Conservation (phyloP, 2,888 invertebrate species). For the Phyllotreta cruciferae region DNA sequence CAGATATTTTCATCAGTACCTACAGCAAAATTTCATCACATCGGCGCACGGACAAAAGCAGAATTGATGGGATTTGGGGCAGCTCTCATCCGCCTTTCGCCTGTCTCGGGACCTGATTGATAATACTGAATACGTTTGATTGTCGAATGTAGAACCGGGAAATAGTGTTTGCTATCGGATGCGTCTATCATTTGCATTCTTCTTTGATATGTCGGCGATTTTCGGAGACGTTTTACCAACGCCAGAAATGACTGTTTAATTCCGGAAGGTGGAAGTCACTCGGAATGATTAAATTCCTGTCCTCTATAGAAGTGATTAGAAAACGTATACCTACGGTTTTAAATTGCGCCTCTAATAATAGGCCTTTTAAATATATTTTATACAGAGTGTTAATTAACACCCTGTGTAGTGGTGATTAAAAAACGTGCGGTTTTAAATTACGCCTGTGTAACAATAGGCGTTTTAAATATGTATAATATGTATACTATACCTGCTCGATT, state of each 20-base stretch:
- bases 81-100: slow-evolving; percentile 41
- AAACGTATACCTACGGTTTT: no score
- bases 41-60: slow-evolving; percentile 28
- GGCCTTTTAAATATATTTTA: no score
- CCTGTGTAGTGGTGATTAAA: no score
- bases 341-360: no score
- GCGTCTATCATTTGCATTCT: slow-evolving; percentile 40
- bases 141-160: slow-evolving; percentile 31
- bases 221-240: slow-evolving; percentile 8
- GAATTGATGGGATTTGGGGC: slow-evolving; percentile 35
- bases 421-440: no score
- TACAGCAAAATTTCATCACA: slow-evolving; percentile 29
- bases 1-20: slow-evolving; percentile 26
- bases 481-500: slow-evolving; percentile 1
- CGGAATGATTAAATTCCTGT: no score
- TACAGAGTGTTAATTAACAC: no score
- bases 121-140: slow-evolving; percentile 39
- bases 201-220: slow-evolving; percentile 18
- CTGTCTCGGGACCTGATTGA: slow-evolving; percentile 44
- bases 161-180: slow-evolving; percentile 38
- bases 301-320: no score
- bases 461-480: no score
- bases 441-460: no score
- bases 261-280: neutral
- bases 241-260: neutral